Percentiles rank a stretch among this genome's conserved stretches.
Evolutionary conservation across 2,888 invertebrate genomes (phyloP).

Genomic region (Pseudolycoriella hygida): DNA sequence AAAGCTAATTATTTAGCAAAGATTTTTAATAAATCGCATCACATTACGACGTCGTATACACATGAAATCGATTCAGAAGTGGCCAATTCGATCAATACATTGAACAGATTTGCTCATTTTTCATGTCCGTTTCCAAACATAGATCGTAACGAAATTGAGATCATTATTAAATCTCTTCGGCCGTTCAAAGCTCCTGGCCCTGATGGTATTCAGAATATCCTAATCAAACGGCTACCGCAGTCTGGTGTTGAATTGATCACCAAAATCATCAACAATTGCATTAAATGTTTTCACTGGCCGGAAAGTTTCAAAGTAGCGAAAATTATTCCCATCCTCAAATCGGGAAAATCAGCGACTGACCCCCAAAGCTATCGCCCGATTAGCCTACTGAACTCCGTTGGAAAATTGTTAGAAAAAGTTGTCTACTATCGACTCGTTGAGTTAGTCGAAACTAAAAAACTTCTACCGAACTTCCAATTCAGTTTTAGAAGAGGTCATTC

Average conservation of each 20-base stretch:
- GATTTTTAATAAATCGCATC: too few relatives aligned
- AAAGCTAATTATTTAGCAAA: too few relatives aligned
- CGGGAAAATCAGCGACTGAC: conserved; percentile 8
- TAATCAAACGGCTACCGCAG: background rate
- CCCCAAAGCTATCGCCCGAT: conserved; percentile 13
- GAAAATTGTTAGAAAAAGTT: conserved; percentile 14
- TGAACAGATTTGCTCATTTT: too few relatives aligned
- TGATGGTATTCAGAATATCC: background rate
- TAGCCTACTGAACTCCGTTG: conserved; percentile 14
- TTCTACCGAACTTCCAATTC: too few relatives aligned
- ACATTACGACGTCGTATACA: too few relatives aligned
- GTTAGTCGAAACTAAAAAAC: conserved; percentile 8
- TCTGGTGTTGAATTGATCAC: background rate
- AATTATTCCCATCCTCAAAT: conserved; percentile 12
- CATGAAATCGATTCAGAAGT: too few relatives aligned
- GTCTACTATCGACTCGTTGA: conserved; percentile 6
- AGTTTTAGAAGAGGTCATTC: too few relatives aligned
- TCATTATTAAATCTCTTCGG: background rate
- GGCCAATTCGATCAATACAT: too few relatives aligned
- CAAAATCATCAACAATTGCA: background rate
- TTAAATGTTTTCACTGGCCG: conserved; percentile 1
- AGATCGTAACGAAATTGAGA: background rate
- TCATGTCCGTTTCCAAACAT: background rate
- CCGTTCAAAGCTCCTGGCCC: background rate
- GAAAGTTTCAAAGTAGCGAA: conserved; percentile 13